phyloP scores from a whole-genome alignment of 2,113 vertebrate species.

The Clarias batrachus region DNA sequence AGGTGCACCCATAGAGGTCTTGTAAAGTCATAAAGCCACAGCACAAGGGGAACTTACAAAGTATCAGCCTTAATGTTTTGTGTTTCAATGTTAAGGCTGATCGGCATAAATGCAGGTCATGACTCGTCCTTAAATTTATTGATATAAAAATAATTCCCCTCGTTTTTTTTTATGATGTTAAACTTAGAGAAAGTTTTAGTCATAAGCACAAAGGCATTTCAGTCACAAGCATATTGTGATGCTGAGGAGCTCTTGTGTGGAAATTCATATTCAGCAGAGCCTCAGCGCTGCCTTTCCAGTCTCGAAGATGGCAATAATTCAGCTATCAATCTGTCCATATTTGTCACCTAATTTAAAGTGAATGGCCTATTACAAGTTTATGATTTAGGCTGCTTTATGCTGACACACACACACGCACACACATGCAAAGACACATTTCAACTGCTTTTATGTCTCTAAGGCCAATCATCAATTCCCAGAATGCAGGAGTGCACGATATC shows the following conservation, averaged over 20 bases:
- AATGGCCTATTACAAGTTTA: conserved; percentile 36
- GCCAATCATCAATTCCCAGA: conserved; percentile 30
- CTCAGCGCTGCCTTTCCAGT: conserved; percentile 18
- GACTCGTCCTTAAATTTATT: neutral
- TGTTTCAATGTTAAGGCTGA: too few species aligned
- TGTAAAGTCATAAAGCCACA: too few species aligned
- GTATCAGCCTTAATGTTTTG: too few species aligned
- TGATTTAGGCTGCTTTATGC: conserved; percentile 36
- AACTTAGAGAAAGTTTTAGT: conserved; percentile 8
- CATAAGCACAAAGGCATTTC: conserved; percentile 7
- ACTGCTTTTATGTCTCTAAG: conserved; percentile 29
- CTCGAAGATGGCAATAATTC: conserved; percentile 22
- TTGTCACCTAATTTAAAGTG: conserved; percentile 35
- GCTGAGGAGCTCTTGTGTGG: conserved; percentile 10
- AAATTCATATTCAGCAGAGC: conserved; percentile 19
- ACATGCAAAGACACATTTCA: conserved; percentile 24
- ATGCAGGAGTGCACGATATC: neutral
- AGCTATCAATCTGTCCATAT: conserved; percentile 39
- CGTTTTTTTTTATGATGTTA: too few species aligned
- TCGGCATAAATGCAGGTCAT: neutral
- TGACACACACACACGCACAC: neutral
- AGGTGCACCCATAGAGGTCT: too few species aligned
- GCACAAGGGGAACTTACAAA: too few species aligned
- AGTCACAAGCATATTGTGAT: conserved; percentile 13
- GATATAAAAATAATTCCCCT: neutral